Percentiles rank a stretch among this genome's conserved stretches.
phyloP scores from a whole-genome alignment of 1,140 invertebrate species.

The Bombyx mori region DNA sequence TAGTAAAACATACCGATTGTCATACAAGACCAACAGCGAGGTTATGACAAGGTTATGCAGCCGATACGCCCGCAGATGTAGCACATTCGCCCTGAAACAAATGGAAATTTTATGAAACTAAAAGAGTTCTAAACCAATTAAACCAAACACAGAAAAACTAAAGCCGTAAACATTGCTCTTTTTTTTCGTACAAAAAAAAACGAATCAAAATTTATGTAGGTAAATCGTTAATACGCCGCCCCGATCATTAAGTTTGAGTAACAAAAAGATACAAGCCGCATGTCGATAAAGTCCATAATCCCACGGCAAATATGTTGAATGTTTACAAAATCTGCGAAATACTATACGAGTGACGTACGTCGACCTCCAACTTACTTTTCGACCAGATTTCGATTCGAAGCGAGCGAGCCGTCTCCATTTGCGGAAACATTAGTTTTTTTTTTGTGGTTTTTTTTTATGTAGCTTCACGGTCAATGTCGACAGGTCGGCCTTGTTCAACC shows the following conservation, averaged over 20 bases:
- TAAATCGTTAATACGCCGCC: background rate
- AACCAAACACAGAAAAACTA: too few species aligned
- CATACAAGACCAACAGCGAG: conserved; percentile 6
- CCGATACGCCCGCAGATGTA: background rate
- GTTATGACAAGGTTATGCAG: conserved; percentile 6
- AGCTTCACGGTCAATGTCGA: conserved; percentile 66
- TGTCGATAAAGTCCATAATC: background rate
- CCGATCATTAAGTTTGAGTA: background rate
- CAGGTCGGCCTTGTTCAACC: conserved; percentile 49
- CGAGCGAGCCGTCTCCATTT: conserved; percentile 31
- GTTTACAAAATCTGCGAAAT: background rate
- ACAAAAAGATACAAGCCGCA: background rate
- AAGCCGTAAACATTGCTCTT: too few species aligned
- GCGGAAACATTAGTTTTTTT: conserved; percentile 58
- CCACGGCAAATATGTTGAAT: too few species aligned
- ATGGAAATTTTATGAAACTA: background rate
- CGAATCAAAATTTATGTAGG: background rate
- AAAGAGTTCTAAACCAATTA: background rate
- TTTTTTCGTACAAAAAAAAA: background rate
- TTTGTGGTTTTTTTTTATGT: conserved; percentile 54
- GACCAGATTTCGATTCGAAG: conserved; percentile 28
- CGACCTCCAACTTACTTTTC: conserved; percentile 21
- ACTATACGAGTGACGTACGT: conserved; percentile 13
- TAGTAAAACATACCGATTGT: background rate
- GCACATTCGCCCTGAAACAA: background rate